These are phyloP conservation scores for Drosophila sp. DNA, from an alignment of 1,140 invertebrate species.

Conservation along the genomic window DNA sequence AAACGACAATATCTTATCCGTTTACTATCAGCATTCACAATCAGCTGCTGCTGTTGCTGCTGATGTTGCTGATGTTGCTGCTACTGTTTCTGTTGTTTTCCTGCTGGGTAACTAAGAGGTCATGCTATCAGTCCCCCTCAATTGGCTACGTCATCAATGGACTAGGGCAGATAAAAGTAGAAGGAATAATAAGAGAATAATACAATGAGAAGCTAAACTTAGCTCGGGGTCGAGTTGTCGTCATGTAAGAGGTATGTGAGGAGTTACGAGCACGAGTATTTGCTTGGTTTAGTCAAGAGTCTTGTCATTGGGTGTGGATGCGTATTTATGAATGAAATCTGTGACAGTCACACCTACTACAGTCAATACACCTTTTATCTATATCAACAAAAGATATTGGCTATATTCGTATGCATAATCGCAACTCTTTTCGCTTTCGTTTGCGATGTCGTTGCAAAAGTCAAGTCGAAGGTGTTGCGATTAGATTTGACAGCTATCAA, in stretches of 20 bases:
- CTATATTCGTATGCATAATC: constrained; percentile 54
- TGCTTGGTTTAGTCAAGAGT: constrained; percentile 49
- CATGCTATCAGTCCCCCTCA: constrained; percentile 38
- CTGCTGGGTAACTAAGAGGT: constrained; percentile 51
- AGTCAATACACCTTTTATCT: constrained; percentile 59
- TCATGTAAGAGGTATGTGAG: constrained; percentile 33
- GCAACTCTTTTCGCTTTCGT: constrained; percentile 63
- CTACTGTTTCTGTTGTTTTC: constrained; percentile 20
- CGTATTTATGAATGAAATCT: constrained; percentile 74
- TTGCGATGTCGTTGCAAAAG: constrained; percentile 31
- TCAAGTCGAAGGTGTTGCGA: constrained; percentile 10
- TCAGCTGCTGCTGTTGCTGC: constrained; percentile 64
- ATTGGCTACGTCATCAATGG: constrained; percentile 65
- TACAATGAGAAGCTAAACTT: constrained; percentile 46
- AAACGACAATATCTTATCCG: constrained; percentile 80
- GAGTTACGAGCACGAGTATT: constrained; percentile 44
- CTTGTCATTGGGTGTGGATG: constrained; percentile 50
- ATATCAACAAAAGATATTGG: constrained; percentile 74
- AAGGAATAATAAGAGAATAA: constrained; percentile 35
- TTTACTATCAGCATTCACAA: constrained; percentile 74
- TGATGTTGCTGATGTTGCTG: constrained; percentile 17
- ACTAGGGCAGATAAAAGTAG: constrained; percentile 33
- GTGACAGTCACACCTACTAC: constrained; percentile 59
- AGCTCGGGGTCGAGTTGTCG: constrained; percentile 9
- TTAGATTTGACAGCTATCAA: constrained; percentile 15